Evolutionary conservation across 2,888 invertebrate genomes (phyloP).

Genomic region (Catocala nupta): DNA sequence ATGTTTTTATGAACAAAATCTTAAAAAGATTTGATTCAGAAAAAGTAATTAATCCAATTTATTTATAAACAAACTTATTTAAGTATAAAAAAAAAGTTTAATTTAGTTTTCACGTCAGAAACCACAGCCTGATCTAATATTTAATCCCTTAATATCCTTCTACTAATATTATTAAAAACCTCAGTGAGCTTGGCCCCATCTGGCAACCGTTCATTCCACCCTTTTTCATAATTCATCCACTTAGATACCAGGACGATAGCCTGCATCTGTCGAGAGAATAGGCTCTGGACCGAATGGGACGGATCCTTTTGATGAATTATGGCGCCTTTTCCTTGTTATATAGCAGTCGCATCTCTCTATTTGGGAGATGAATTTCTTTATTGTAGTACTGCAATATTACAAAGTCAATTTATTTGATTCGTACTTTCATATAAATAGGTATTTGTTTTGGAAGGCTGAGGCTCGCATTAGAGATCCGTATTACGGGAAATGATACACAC

Average conservation of each 20-base stretch:
- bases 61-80: not conserved
- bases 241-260: constrained; percentile 32
- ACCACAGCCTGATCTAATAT: not conserved
- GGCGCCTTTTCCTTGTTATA: constrained; percentile 6
- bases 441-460: too few species aligned
- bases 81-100: not conserved
- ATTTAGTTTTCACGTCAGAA: not conserved
- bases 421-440: too few species aligned
- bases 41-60: too few species aligned
- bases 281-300: constrained; percentile 7
- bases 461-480: too few species aligned
- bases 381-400: not conserved
- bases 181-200: constrained; percentile 11
- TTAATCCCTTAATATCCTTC: constrained; percentile 14
- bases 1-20: too few species aligned
- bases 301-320: constrained; percentile 30
- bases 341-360: not conserved
- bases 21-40: too few species aligned
- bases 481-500: too few species aligned
- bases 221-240: constrained; percentile 36
- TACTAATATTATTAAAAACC: constrained; percentile 12
- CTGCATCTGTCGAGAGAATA: constrained; percentile 37
- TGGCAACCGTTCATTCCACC: constrained; percentile 25
- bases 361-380: not conserved
- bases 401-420: too few species aligned